Evolutionary conservation across 2,113 vertebrate species (phyloP), one percentile per base, ranked within the genome.

Genomic region (Perccottus glenii): DNA sequence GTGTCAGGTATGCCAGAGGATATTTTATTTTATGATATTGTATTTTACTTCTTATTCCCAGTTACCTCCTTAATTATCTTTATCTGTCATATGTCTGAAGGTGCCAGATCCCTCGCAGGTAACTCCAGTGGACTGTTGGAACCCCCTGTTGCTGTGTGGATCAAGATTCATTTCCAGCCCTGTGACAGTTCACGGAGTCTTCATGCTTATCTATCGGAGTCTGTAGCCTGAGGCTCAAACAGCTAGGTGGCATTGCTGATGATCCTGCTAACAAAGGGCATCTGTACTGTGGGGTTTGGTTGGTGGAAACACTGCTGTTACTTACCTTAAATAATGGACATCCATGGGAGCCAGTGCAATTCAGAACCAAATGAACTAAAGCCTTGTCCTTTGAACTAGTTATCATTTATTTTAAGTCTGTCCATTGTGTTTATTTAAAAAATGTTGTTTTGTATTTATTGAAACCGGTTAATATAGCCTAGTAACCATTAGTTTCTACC

Each of bases 101-200:
- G 73, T 94, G 93, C 80, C 92, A 93, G 81, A 87, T 83, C 66
- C 93, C 93, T 52, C 91, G 92, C 50, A 92, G 93, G 86, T 94
- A 94, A 92, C 89, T 74, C 68, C 79, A 67, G 81, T 51, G 65
- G 72, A 45, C 52, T 3, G 27, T 53, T 56, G 72, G 52, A 63
- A 67, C 69, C 75, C 64, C 65, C 76, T 80, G 83, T 70, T 76
- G 70, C 70, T 70, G 76, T 56, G 71, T 75, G 83, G 68, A 75
- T 84, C 77, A 60, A 73, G 81, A 77, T 85, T 87, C 83, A 90
- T 85, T 87, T 77, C 77, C 79, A 84, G 72, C 84, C 81, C 84
- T 79, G 80, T 66, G 80, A 75, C 82, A 71, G 78, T 74, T 78
- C 79, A 81, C 62, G 70, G 81, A 76, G 86, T 80, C 80, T 85